Conservation (phyloP, 2,797 vertebrate genomes). For the Acanthurus lineatus region DNA sequence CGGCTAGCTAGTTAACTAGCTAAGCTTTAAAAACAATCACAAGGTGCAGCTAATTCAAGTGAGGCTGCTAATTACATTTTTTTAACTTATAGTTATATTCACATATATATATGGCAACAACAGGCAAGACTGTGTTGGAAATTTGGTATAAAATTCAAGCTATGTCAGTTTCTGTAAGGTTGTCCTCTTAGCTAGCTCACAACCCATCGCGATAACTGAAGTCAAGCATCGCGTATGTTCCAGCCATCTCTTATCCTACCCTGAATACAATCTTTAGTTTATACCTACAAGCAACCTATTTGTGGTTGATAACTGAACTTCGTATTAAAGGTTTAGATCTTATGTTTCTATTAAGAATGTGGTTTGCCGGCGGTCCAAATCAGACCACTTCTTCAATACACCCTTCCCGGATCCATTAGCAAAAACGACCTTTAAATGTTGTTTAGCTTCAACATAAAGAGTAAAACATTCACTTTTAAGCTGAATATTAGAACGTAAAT, state of each 20-base stretch:
- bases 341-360: background rate
- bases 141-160: accelerated
- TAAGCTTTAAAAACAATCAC: slow-evolving; percentile 1
- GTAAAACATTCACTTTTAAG: too few relatives aligned
- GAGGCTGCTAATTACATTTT: background rate
- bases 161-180: background rate
- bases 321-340: background rate
- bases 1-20: slow-evolving; percentile 13
- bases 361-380: background rate
- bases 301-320: accelerated
- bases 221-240: background rate
- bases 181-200: slow-evolving; percentile 6
- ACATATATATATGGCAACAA: background rate
- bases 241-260: background rate
- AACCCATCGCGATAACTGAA: slow-evolving; percentile 31
- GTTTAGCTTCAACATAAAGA: background rate
- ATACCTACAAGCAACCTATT: accelerated
- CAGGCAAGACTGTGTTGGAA: accelerated
- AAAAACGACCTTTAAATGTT: slow-evolving; percentile 7
- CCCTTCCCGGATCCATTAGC: background rate
- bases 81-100: background rate
- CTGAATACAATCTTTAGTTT: background rate
- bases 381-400: background rate
- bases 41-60: accelerated
- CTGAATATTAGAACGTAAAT: too few relatives aligned